Evolutionary conservation across 2,888 invertebrate genomes (phyloP).

Genomic region (Notodonta dromedarius): DNA sequence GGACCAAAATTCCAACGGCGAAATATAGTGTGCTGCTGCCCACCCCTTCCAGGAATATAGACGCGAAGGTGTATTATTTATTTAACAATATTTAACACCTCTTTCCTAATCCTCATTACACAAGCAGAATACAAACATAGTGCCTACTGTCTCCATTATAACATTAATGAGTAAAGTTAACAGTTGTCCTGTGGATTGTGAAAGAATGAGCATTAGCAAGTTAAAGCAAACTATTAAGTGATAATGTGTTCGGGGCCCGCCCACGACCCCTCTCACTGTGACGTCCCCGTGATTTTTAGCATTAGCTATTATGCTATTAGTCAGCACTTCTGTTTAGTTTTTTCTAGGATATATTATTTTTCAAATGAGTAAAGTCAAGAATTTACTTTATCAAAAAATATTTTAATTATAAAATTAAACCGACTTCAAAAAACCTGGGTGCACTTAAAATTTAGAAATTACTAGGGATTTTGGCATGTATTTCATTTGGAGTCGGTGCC

Average conservation of each 20-base stretch:
- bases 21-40: too few relatives aligned
- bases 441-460: too few relatives aligned
- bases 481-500: too few relatives aligned
- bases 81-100: background rate
- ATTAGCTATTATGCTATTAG: background rate
- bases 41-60: too few relatives aligned
- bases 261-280: slow-evolving; percentile 42
- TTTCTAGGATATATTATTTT: background rate
- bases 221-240: slow-evolving; percentile 39
- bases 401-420: too few relatives aligned
- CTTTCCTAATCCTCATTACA: background rate
- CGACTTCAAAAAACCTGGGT: too few relatives aligned
- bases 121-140: background rate
- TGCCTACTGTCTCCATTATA: slow-evolving; percentile 19
- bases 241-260: slow-evolving; percentile 45
- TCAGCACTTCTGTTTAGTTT: background rate
- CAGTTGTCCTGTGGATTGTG: slow-evolving; percentile 26
- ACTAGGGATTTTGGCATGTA: too few relatives aligned
- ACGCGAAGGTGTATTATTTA: too few relatives aligned
- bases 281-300: background rate
- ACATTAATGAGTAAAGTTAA: slow-evolving; percentile 35
- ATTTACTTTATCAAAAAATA: too few relatives aligned
- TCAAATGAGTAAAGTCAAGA: background rate
- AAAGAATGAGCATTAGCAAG: slow-evolving; percentile 33
- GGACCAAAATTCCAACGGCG: too few relatives aligned